Evolutionary conservation across 1,140 invertebrate species (phyloP).

Genomic region (Wiebesia pumilae): DNA sequence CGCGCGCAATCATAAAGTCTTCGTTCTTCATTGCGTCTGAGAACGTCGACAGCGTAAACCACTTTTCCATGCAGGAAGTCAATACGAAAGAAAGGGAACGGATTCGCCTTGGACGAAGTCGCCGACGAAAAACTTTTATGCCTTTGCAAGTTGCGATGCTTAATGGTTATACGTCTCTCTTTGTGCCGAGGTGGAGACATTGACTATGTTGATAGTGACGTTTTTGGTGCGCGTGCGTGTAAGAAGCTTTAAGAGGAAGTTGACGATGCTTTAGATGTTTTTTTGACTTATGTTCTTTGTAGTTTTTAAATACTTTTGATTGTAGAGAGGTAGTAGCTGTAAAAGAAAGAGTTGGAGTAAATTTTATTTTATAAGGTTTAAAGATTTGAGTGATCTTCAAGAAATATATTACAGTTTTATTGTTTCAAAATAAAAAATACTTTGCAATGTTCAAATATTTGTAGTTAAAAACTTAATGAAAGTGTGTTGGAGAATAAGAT

Average conservation of each 20-base stretch:
- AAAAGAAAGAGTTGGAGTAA: not conserved
- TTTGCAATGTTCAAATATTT: too few species aligned
- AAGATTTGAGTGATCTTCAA: not conserved
- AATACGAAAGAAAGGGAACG: not conserved
- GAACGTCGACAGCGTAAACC: slow-evolving; percentile 29
- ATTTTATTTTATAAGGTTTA: not conserved
- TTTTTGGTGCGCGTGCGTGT: not conserved
- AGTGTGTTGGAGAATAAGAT: too few species aligned
- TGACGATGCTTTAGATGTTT: not conserved
- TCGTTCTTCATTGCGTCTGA: slow-evolving; percentile 30
- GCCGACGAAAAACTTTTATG: slow-evolving; percentile 8
- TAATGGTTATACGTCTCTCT: not conserved
- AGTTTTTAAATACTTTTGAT: not conserved
- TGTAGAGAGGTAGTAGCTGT: not conserved
- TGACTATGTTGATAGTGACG: not conserved
- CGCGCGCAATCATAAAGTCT: slow-evolving; percentile 42
- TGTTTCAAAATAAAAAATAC: too few species aligned
- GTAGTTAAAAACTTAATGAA: too few species aligned
- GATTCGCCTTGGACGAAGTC: not conserved
- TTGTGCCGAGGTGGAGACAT: not conserved
- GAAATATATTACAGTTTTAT: not conserved
- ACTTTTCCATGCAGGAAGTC: slow-evolving; percentile 31
- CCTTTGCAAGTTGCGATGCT: not conserved
- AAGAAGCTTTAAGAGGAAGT: not conserved
- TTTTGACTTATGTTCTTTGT: not conserved